These are phyloP conservation scores for Montipora foliosa DNA, from an alignment of 64 coral and sea anemone genomes.

Conservation along the genomic window DNA sequence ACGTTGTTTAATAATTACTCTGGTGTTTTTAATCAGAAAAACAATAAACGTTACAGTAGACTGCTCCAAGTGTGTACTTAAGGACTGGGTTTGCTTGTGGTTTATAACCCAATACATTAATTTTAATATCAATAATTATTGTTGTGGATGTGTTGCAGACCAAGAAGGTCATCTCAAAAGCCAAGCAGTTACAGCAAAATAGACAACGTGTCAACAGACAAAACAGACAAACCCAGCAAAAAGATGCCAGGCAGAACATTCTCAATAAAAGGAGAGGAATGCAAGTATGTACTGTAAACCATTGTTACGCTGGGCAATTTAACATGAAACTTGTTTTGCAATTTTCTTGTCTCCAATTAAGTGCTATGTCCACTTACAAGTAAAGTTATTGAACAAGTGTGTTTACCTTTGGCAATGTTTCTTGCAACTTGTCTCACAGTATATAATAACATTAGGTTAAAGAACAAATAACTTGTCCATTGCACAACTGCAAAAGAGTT, in stretches of 20 bases:
- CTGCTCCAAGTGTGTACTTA: too few species aligned
- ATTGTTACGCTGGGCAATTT: not conserved
- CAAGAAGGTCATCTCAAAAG: constrained; percentile 59
- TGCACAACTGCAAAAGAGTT: too few species aligned
- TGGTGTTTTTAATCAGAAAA: too few species aligned
- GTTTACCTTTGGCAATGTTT: too few species aligned
- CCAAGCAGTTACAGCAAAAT: constrained; percentile 47
- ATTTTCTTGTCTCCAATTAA: not conserved
- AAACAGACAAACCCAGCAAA: constrained; percentile 46
- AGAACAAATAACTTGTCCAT: too few species aligned
- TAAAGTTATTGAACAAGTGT: too few species aligned
- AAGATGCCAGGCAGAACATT: constrained; percentile 75
- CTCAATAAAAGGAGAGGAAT: constrained; percentile 66
- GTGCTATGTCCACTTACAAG: not conserved
- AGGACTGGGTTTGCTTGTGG: too few species aligned
- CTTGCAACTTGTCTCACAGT: not conserved
- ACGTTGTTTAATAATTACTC: too few species aligned
- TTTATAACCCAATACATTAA: too few species aligned
- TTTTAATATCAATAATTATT: too few species aligned
- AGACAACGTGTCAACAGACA: constrained; percentile 22
- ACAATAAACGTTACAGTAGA: too few species aligned
- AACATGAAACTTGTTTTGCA: not conserved
- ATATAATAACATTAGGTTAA: too few species aligned
- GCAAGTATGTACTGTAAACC: constrained; percentile 17
- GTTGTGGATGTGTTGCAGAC: constrained; percentile 1